phyloP scores from a whole-genome alignment of 2,797 vertebrate genomes.

The Philypnodon macrostomus region DNA sequence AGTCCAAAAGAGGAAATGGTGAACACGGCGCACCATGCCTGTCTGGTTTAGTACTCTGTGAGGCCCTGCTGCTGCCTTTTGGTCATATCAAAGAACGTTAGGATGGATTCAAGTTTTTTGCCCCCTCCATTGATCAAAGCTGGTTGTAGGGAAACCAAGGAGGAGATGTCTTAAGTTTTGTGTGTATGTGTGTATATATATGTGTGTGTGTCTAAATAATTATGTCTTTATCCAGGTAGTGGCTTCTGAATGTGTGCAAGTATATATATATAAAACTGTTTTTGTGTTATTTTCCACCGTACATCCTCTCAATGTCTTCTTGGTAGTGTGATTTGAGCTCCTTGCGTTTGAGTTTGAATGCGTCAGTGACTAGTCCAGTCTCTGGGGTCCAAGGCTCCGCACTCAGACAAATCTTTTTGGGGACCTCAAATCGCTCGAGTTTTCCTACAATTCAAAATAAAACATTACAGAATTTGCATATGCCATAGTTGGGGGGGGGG shows the following conservation, averaged over 20 bases:
- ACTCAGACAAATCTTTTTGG: conserved; percentile 91
- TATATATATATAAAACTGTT: conserved; percentile 43
- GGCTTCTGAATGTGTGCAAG: conserved; percentile 66
- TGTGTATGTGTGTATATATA: conserved; percentile 12
- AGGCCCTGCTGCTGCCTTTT: conserved; percentile 24
- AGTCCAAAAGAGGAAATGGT: conserved; percentile 13
- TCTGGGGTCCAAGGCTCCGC: conserved; percentile 95
- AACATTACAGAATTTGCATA: neutral
- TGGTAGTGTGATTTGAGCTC: conserved; percentile 93
- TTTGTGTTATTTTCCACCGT: conserved; percentile 84
- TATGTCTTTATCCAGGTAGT: conserved; percentile 31
- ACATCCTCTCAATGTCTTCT: conserved; percentile 95
- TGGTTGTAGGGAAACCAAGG: conserved; percentile 41
- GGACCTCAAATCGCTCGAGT: conserved; percentile 95
- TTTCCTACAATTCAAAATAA: conserved; percentile 73
- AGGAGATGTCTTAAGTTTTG: conserved; percentile 22
- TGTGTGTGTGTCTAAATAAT: conserved; percentile 19
- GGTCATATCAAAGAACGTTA: conserved; percentile 26
- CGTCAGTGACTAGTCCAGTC: conserved; percentile 95
- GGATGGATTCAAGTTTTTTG: conserved; percentile 18
- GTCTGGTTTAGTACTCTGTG: conserved; percentile 23
- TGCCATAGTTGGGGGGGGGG: neutral
- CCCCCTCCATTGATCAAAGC: conserved; percentile 42
- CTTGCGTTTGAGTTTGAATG: conserved; percentile 97
- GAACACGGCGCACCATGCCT: neutral